These are phyloP conservation scores for Propsilocerus akamusi DNA, from an alignment of 1,140 invertebrate species.

Conservation along the genomic window DNA sequence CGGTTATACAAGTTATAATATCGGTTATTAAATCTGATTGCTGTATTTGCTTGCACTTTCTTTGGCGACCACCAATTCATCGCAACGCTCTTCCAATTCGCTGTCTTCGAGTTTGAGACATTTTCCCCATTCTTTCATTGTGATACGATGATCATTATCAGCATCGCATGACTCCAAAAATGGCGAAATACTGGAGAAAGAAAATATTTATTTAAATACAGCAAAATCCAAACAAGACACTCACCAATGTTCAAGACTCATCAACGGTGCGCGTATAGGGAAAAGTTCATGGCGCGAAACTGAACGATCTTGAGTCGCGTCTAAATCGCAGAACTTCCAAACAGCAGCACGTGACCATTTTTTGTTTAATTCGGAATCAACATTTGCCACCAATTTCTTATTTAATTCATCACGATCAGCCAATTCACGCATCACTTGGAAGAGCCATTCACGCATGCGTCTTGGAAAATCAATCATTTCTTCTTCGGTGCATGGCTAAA, in stretches of 20 bases:
- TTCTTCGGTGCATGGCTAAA: constrained; percentile 52
- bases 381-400: constrained; percentile 66
- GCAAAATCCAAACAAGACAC: neutral
- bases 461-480: constrained; percentile 83
- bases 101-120: constrained; percentile 64
- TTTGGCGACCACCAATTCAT: neutral
- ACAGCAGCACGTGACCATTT: constrained; percentile 82
- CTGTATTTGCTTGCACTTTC: too few relatives aligned
- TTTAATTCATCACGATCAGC: constrained; percentile 74
- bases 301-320: constrained; percentile 61
- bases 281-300: constrained; percentile 88
- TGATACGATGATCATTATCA: constrained; percentile 75
- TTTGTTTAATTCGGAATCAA: constrained; percentile 63
- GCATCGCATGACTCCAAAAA: constrained; percentile 79
- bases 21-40: too few relatives aligned
- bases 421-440: constrained; percentile 88
- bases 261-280: constrained; percentile 78
- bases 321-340: constrained; percentile 94
- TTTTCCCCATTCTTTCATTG: constrained; percentile 77
- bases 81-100: neutral
- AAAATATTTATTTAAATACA: constrained; percentile 15
- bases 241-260: constrained; percentile 65
- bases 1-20: too few relatives aligned
- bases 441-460: constrained; percentile 91
- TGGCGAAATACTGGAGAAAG: constrained; percentile 61